A percentile compares a stretch with the other conserved stretches of the same genome.
Evolutionary conservation across 2,113 vertebrate species (phyloP).

Genomic region (Rynchops niger): DNA sequence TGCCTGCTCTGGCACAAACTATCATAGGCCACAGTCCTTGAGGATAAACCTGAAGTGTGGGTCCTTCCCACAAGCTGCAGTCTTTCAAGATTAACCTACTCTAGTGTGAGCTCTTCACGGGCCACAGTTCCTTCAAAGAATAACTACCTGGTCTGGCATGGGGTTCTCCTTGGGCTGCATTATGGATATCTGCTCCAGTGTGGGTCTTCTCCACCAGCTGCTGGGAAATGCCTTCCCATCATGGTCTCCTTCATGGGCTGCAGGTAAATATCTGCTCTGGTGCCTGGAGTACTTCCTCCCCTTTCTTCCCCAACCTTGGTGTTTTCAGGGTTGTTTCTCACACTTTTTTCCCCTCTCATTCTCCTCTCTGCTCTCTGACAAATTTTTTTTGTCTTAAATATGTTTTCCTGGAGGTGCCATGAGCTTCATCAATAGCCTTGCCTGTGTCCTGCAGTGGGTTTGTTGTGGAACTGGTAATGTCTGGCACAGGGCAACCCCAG

Average conservation of each 20-base stretch:
- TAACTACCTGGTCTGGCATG: not conserved
- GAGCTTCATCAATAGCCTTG: not conserved
- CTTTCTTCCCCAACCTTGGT: not conserved
- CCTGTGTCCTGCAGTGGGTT: not conserved
- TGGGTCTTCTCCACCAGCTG: not conserved
- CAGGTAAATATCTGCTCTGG: not conserved
- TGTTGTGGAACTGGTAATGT: not conserved
- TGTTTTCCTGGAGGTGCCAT: not conserved
- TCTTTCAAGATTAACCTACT: not conserved
- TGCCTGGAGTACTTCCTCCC: not conserved
- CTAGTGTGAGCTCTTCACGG: not conserved
- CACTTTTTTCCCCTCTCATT: rapidly evolving
- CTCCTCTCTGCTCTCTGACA: not conserved
- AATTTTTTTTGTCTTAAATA: not conserved
- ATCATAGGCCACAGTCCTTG: not conserved
- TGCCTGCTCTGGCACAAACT: not conserved
- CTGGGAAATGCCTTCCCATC: not conserved
- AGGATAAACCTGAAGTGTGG: not conserved
- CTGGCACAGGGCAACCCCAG: not conserved
- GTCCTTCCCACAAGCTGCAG: not conserved
- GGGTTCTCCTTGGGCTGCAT: not conserved
- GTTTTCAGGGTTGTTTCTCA: not conserved
- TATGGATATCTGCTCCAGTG: not conserved
- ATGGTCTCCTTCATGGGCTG: not conserved
- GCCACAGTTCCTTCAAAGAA: not conserved